These are phyloP conservation scores for Chironomus tepperi DNA, from an alignment of 1,140 invertebrate genomes.

Conservation along the genomic window DNA sequence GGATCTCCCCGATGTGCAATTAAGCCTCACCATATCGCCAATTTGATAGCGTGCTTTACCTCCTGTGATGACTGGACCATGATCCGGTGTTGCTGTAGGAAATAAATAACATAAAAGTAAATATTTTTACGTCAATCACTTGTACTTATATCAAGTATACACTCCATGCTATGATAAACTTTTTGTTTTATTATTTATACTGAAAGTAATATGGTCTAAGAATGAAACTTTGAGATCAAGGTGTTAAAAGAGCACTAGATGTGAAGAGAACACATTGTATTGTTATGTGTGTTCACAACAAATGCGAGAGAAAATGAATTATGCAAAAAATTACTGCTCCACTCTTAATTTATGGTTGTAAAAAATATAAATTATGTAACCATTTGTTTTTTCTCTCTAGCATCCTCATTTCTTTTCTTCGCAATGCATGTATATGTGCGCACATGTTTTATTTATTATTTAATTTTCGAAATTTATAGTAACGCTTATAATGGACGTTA, in stretches of 20 bases:
- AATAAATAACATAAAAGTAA: slow-evolving; percentile 26
- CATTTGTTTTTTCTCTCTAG: neutral
- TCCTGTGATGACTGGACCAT: slow-evolving; percentile 73
- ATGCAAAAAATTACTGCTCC: slow-evolving; percentile 13
- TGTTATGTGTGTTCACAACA: neutral
- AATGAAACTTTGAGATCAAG: neutral
- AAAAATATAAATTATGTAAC: slow-evolving; percentile 4
- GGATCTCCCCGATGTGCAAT: slow-evolving; percentile 73
- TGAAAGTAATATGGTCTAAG: neutral
- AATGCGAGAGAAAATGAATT: neutral
- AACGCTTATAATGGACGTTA: slow-evolving; percentile 6
- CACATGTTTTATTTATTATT: slow-evolving; percentile 21
- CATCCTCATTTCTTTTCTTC: neutral
- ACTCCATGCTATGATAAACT: too few relatives aligned
- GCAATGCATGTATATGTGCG: neutral
- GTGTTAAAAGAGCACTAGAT: slow-evolving; percentile 10
- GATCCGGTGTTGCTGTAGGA: slow-evolving; percentile 63
- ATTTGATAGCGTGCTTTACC: slow-evolving; percentile 69
- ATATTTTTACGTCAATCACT: neutral
- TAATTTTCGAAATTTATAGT: slow-evolving; percentile 10
- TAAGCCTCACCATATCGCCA: slow-evolving; percentile 69
- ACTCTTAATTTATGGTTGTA: slow-evolving; percentile 2
- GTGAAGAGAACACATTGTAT: neutral
- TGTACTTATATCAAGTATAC: neutral
- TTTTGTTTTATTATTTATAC: neutral